These are phyloP conservation scores for Grammomys dolichurus DNA, from an alignment of 2,113 vertebrate species.

Conservation along the genomic window DNA sequence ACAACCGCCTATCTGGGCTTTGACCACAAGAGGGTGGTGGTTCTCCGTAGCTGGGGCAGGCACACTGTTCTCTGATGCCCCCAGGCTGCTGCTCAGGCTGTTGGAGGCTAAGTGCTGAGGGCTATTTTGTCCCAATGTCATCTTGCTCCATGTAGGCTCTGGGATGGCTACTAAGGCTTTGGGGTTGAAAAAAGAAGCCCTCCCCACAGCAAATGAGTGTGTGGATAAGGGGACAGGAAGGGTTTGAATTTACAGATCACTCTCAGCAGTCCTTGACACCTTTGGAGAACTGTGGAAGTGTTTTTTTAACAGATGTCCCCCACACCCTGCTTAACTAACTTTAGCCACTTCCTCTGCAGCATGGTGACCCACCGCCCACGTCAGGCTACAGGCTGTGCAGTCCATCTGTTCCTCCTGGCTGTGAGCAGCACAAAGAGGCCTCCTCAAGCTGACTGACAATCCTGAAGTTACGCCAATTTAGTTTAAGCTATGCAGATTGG, in stretches of 20 bases:
- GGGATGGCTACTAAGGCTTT: background rate
- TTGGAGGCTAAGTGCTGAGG: background rate
- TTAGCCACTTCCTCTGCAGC: background rate
- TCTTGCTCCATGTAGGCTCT: background rate
- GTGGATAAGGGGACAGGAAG: background rate
- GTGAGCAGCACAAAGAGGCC: background rate
- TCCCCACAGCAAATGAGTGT: background rate
- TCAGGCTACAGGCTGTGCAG: background rate
- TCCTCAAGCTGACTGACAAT: background rate
- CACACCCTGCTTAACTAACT: background rate
- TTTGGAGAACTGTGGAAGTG: background rate
- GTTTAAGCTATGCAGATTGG: background rate
- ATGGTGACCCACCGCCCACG: background rate
- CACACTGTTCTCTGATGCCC: background rate
- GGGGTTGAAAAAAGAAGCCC: background rate
- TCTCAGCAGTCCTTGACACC: background rate
- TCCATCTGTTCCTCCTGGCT: background rate
- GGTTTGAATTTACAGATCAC: background rate
- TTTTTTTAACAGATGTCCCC: background rate
- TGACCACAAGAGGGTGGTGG: background rate
- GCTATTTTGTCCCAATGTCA: background rate
- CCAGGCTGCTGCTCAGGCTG: background rate
- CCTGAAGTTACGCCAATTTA: background rate
- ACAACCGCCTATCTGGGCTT: background rate
- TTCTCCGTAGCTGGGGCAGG: background rate